Percentiles rank a stretch among this genome's conserved stretches.
Evolutionary conservation across 1,140 invertebrate species (phyloP).

Genomic region (Belonocnema kinseyi): DNA sequence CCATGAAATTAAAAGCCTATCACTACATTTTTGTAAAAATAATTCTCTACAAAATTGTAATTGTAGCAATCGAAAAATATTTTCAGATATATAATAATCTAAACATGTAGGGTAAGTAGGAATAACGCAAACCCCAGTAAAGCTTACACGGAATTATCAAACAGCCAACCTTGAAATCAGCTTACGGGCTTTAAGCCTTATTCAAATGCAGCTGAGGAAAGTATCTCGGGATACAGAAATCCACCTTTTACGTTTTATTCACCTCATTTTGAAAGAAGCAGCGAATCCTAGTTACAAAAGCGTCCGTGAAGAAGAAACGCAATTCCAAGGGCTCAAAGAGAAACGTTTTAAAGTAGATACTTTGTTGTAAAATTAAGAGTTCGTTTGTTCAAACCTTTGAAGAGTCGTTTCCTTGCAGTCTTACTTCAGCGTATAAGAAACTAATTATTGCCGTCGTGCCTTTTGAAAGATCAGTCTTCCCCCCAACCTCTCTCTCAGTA

Average conservation of each 20-base stretch:
- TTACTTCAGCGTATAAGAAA: constrained; percentile 42
- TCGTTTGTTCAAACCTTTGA: constrained; percentile 35
- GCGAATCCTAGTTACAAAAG: constrained; percentile 36
- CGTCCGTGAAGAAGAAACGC: not conserved
- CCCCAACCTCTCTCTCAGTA: constrained; percentile 35
- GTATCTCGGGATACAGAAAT: constrained; percentile 38
- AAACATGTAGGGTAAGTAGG: no score
- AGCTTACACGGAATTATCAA: constrained; percentile 48
- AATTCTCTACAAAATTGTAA: no score
- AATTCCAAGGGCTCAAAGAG: constrained; percentile 11
- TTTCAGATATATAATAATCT: no score
- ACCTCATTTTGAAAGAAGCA: constrained; percentile 26
- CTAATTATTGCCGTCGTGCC: constrained; percentile 47
- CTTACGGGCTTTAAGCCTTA: constrained; percentile 53
- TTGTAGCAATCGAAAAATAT: no score
- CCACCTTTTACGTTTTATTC: constrained; percentile 33
- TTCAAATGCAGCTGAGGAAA: constrained; percentile 50
- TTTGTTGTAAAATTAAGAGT: constrained; percentile 46
- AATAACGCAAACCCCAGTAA: no score
- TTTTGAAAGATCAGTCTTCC: constrained; percentile 43
- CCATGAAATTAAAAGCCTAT: no score
- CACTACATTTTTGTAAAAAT: no score
- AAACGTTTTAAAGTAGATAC: constrained; percentile 45
- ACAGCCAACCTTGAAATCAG: constrained; percentile 48
- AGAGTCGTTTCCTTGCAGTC: constrained; percentile 42